Conservation (phyloP, 2,888 invertebrate species). For the Aphrophora alni region DNA sequence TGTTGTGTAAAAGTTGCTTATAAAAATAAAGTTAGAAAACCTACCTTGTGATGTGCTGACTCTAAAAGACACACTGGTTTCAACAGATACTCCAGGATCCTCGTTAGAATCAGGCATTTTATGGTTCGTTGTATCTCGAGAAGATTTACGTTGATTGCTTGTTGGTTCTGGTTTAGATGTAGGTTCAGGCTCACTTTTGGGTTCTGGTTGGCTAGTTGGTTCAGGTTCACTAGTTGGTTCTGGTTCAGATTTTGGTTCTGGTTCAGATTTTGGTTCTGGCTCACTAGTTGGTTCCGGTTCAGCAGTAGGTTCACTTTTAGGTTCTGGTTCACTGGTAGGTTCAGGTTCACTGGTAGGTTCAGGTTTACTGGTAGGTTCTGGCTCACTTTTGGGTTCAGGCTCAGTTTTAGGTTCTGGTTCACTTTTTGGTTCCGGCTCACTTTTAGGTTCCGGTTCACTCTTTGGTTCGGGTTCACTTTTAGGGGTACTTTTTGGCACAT, state of each 20-base stretch:
- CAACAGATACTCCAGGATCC: slow-evolving; percentile 48
- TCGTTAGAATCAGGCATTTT: slow-evolving; percentile 40
- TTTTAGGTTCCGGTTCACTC: slow-evolving; percentile 55
- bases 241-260: slow-evolving; percentile 57
- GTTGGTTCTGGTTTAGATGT: slow-evolving; percentile 57
- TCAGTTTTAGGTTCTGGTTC: slow-evolving; percentile 57
- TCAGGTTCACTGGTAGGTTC: slow-evolving; percentile 58
- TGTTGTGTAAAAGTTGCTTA: too few species aligned
- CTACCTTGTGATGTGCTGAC: slow-evolving; percentile 51
- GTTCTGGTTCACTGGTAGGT: slow-evolving; percentile 59
- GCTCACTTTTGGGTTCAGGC: slow-evolving; percentile 58
- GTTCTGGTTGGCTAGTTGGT: slow-evolving; percentile 59
- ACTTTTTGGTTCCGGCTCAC: slow-evolving; percentile 54
- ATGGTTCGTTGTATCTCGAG: slow-evolving; percentile 44
- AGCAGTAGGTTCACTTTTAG: slow-evolving; percentile 60
- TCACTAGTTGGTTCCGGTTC: slow-evolving; percentile 55
- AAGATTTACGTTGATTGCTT: slow-evolving; percentile 56
- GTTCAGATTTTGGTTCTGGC: slow-evolving; percentile 56
- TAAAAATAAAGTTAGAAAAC: background rate
- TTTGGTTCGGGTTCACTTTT: slow-evolving; percentile 55
- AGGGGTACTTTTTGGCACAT: slow-evolving; percentile 52
- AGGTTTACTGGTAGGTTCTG: slow-evolving; percentile 59
- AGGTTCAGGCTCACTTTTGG: slow-evolving; percentile 57
- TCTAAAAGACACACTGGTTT: slow-evolving; percentile 53
- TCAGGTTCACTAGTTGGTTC: slow-evolving; percentile 59